Evolutionary conservation across 2,888 invertebrate genomes (phyloP).

Genomic region (Anagyrus pseudococci): DNA sequence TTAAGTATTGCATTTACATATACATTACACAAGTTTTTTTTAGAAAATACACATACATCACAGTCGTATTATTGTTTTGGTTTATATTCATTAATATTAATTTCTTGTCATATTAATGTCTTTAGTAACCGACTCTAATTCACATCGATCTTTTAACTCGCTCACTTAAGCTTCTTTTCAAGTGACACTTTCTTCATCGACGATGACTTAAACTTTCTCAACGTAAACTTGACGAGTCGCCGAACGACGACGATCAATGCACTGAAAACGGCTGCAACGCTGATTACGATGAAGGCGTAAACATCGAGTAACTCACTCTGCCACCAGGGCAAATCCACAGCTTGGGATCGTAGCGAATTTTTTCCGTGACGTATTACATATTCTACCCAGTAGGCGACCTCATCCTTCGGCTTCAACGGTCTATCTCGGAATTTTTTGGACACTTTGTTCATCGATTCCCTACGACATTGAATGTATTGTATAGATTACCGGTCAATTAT

Average conservation of each 20-base stretch:
- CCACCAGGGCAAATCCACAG: conserved; percentile 59
- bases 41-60: too few species aligned
- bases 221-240: background rate
- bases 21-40: too few species aligned
- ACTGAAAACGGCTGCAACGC: background rate
- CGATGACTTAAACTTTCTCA: background rate
- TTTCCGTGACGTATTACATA: conserved; percentile 66
- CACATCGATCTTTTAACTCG: too few species aligned
- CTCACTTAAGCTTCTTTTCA: background rate
- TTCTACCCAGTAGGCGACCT: conserved; percentile 73
- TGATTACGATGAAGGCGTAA: conserved; percentile 1
- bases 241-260: background rate
- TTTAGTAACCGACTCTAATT: too few species aligned
- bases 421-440: conserved; percentile 16
- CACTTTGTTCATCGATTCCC: background rate
- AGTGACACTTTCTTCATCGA: background rate
- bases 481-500: too few species aligned
- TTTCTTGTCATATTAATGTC: too few species aligned
- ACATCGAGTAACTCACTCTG: conserved; percentile 64
- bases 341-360: conserved; percentile 58
- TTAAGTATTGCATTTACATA: too few species aligned
- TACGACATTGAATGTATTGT: background rate
- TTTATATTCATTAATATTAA: too few species aligned
- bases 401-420: conserved; percentile 58
- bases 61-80: too few species aligned